Base-by-base conservation (phyloP, 2,888 invertebrate species). In the Ceraclea dissimilis region DNA sequence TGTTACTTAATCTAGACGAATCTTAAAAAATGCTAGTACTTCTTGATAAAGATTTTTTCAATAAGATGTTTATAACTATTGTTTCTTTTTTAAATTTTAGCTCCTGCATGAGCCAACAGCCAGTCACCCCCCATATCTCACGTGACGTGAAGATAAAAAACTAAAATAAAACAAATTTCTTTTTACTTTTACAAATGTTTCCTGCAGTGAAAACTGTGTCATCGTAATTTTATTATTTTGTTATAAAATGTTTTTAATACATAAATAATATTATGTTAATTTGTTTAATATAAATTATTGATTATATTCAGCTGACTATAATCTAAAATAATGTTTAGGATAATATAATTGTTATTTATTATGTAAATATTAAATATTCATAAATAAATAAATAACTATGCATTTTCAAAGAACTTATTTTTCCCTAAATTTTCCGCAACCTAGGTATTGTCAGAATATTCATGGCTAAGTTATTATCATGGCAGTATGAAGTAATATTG, bases 181-280 rank as follows among this genome's bases (percentile, higher is more conserved):
- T 39, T 39, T 39, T 39, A 39, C 39, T 39, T 39, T 39, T 39
- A 39, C 39, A 39, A 39, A 39, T 39, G 39, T 39, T 16, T 39
- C 16, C 16, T 39, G 2, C 13, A 16, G 4, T 39, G 16, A 2
- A n/a, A 39, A n/a, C 16, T 8, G 13, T 31, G 13, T 13, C 2
- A 39, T n/a, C 16, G 8, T n/a, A 39, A 39, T 39, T 13, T 39
- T 39, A n/a, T n/a, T 39, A 39, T 39, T 39, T 26, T 26, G 26
- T 26, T 26, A 26, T 26, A 26, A 26, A 26, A 26, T 26, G 26
- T 26, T 26, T 26, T 26, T 26, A 10, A 26, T 26, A 26, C n/a
- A n/a, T n/a, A 26, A 6, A 26, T 26, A 26, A 26, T 26, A 10
- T 6, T 26, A 26, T 26, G 10, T 26, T 26, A 6, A 10, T 26